Evolutionary conservation across 2,888 invertebrate species (phyloP).

Genomic region (Amorpha juglandis): DNA sequence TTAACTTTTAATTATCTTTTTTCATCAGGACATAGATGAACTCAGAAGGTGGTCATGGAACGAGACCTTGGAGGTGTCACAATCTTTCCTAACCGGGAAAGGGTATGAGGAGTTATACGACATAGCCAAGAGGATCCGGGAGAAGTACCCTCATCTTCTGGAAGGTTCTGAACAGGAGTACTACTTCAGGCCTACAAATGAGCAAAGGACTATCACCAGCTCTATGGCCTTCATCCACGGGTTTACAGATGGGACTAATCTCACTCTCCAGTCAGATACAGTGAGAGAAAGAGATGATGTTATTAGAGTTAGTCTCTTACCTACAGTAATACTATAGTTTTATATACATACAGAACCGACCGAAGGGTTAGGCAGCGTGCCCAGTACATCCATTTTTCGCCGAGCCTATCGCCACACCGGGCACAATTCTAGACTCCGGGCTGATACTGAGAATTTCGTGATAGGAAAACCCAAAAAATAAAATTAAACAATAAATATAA

Average conservation of each 20-base stretch:
- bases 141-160: constrained; percentile 70
- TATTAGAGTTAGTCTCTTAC: constrained; percentile 58
- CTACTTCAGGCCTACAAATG: constrained; percentile 86
- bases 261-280: constrained; percentile 54
- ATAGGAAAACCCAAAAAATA: too few relatives aligned
- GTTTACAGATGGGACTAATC: constrained; percentile 52
- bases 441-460: too few relatives aligned
- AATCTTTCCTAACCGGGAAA: constrained; percentile 83
- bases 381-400: too few relatives aligned
- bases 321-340: not conserved
- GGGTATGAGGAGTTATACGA: constrained; percentile 87
- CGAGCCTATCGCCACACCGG: too few relatives aligned
- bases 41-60: constrained; percentile 88
- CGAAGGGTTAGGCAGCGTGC: too few relatives aligned
- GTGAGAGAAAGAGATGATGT: constrained; percentile 58
- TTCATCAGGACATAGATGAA: constrained; percentile 84
- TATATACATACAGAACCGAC: not conserved
- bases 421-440: too few relatives aligned
- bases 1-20: not conserved
- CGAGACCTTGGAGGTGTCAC: constrained; percentile 81
- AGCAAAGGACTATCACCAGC: constrained; percentile 85
- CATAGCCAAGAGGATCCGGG: constrained; percentile 75
- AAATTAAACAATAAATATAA: too few relatives aligned
- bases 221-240: constrained; percentile 86
- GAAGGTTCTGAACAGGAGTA: constrained; percentile 67